Base-by-base conservation (phyloP, 2,113 vertebrate genomes). In the Eurypyga helias region DNA sequence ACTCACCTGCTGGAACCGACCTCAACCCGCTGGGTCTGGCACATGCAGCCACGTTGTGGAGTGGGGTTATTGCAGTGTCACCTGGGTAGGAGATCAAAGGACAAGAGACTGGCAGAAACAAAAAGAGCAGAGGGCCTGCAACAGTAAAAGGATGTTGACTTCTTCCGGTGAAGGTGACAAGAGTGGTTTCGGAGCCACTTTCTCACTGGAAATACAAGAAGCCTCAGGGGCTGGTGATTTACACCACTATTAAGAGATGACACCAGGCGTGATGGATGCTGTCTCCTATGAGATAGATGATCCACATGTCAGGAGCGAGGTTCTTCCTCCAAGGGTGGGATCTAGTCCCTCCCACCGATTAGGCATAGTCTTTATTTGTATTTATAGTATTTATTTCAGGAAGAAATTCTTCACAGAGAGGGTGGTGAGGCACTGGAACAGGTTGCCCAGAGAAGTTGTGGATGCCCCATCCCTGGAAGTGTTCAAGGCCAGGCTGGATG, bases 21-120 rank as follows among this genome's bases (percentile, higher is more conserved):
- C 15, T 48, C 2, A 0, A 8, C 26, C 20, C 3, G 6, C 49
- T 65, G 33, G 9, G 45, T 91, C 49, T 65, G 67, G 26, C 6
- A 36, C 29, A 15, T 2, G 2, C 7, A 57, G 21, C n/a, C 13
- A 3, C 4, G 0, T 3, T 26, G 34, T n/a, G 11, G 54, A 55
- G 17, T 8, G 73, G 57, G 31, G 7, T 33, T 86, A 18, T 34
- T 77, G 25, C 26, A 8, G 9, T 25, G 38, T 62, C 79, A 83
- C 43, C 52, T 46, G 18, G 28, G 28, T 49, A 73, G 61, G 45
- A 81, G 36, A 15, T n/a, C 17, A 20, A 75, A 13, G 24, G 20
- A 58, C 2, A 7, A 48, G 57, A 70, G 33, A 34, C 43, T 10
- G 29, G 14, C 8, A 61, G 66, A 66, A 60, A 70, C 8, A 36